Percentiles rank a stretch among this genome's conserved stretches.
These are phyloP conservation scores for Cavia aperea DNA, from an alignment of 2,113 vertebrate species.

Conservation along the genomic window DNA sequence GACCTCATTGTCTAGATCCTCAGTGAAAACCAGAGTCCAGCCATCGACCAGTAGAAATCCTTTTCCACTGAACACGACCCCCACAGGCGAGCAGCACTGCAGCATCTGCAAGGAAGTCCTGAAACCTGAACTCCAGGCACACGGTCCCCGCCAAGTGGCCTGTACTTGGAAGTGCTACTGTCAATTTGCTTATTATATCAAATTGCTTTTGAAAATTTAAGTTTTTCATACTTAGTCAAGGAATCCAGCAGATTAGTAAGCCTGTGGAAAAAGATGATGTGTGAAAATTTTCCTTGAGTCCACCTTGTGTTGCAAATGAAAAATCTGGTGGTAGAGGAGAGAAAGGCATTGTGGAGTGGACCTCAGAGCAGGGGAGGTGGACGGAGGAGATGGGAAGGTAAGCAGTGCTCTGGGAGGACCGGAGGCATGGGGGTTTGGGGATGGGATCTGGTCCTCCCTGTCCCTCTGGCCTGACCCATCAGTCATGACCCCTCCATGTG, in stretches of 20 bases:
- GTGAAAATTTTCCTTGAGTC: neutral
- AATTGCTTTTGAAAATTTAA: neutral
- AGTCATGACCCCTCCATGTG: constrained; percentile 25
- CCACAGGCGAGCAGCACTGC: neutral
- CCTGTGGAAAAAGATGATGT: neutral
- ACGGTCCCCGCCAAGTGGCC: neutral
- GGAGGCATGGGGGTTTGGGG: neutral
- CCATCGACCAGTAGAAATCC: neutral
- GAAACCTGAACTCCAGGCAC: neutral
- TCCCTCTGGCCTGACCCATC: neutral
- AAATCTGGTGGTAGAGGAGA: neutral
- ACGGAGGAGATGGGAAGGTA: neutral
- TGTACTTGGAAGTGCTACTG: neutral
- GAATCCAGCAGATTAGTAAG: neutral
- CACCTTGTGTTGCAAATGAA: neutral
- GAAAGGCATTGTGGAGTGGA: neutral
- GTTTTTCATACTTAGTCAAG: neutral
- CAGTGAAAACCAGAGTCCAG: neutral
- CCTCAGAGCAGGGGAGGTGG: neutral
- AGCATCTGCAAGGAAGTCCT: neutral
- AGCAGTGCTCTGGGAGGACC: neutral
- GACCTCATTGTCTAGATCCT: neutral
- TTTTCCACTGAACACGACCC: neutral
- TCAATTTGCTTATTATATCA: neutral
- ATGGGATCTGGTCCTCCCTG: neutral